These are phyloP conservation scores for Drosophila kohkoa DNA, from an alignment of 1,140 invertebrate genomes.

Conservation along the genomic window DNA sequence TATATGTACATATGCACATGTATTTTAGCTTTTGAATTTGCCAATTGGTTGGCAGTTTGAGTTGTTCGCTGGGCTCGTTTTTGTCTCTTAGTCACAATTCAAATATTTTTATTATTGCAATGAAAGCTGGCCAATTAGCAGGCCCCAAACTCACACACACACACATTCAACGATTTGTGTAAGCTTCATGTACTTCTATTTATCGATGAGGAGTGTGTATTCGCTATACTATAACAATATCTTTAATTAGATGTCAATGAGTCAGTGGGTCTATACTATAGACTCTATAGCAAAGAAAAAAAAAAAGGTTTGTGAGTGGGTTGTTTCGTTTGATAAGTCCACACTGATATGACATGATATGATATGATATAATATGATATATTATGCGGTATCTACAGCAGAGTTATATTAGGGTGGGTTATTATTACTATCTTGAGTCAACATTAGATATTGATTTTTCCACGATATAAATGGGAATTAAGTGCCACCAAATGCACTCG, in stretches of 20 bases:
- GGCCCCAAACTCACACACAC: constrained; percentile 32
- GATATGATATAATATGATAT: constrained; percentile 17
- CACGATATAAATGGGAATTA: neutral
- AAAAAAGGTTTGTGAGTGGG: constrained; percentile 30
- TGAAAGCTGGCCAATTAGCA: constrained; percentile 79
- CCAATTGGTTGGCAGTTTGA: constrained; percentile 62
- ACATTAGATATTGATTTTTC: constrained; percentile 10
- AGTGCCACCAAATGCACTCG: neutral
- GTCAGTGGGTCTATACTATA: constrained; percentile 60
- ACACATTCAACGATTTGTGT: constrained; percentile 17
- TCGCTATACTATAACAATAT: constrained; percentile 32
- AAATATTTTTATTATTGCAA: constrained; percentile 72
- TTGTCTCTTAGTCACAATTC: constrained; percentile 71
- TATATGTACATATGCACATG: constrained; percentile 61
- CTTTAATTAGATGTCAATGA: constrained; percentile 77
- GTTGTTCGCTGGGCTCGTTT: constrained; percentile 36
- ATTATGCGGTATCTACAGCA: neutral
- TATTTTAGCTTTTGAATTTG: constrained; percentile 69
- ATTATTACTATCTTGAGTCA: neutral
- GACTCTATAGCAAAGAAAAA: neutral
- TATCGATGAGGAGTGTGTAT: constrained; percentile 19
- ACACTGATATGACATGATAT: constrained; percentile 21
- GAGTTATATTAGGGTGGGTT: neutral
- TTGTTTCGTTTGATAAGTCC: constrained; percentile 23
- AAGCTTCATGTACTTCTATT: constrained; percentile 4